Evolutionary conservation across 2,797 vertebrate species (phyloP).

Genomic region (Phoebastria nigripes): DNA sequence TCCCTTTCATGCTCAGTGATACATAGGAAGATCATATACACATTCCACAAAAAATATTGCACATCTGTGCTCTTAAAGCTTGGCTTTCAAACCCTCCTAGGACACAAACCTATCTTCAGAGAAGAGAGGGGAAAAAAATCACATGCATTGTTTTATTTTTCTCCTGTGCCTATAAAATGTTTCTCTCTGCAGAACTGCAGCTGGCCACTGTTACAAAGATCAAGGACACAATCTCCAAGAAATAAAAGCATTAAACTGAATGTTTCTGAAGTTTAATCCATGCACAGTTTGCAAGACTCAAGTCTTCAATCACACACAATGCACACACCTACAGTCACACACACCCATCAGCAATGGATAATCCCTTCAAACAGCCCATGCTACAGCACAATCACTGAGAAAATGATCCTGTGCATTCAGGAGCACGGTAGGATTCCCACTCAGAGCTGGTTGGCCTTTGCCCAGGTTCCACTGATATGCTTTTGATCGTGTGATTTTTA

Average conservation of each 20-base stretch:
- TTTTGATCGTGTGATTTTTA: background rate
- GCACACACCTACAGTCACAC: background rate
- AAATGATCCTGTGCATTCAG: conserved; percentile 9
- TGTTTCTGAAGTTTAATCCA: background rate
- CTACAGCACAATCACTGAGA: background rate
- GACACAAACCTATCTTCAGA: background rate
- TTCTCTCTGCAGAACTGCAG: background rate
- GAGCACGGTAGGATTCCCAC: background rate
- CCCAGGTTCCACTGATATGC: background rate
- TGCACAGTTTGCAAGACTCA: background rate
- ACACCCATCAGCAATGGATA: background rate
- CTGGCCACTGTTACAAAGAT: background rate
- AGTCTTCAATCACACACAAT: background rate
- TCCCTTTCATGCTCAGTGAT: background rate
- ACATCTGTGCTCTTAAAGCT: background rate
- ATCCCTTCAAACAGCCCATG: background rate
- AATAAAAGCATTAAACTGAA: conserved; percentile 24
- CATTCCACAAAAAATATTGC: background rate
- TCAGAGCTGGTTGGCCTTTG: conserved; percentile 20
- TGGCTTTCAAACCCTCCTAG: background rate
- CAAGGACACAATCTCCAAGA: background rate
- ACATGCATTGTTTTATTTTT: background rate
- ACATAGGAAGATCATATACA: background rate
- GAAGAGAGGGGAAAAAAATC: background rate
- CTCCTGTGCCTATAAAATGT: background rate